Conservation (phyloP, 2,888 invertebrate genomes). For the Choristoneura rosaceana region DNA sequence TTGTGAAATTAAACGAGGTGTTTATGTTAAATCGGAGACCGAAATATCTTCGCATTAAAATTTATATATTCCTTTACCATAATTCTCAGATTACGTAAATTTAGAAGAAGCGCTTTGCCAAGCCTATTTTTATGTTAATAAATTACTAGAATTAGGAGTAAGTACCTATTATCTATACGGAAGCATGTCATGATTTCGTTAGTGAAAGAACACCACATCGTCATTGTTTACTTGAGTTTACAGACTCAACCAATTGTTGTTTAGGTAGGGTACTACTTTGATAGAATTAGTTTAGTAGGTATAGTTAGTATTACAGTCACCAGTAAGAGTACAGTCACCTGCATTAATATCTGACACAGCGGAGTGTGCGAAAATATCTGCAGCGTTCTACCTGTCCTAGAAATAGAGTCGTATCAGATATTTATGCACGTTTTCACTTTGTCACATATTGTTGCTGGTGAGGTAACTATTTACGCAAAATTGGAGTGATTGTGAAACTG, state of each 20-base stretch:
- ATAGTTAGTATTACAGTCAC: no score
- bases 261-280: neutral
- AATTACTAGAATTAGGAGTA: neutral
- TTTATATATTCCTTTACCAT: constrained; percentile 10
- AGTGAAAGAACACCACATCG: neutral
- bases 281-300: neutral
- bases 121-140: neutral
- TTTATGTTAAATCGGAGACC: constrained; percentile 30
- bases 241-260: neutral
- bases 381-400: no score
- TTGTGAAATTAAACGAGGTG: constrained; percentile 26
- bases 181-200: no score
- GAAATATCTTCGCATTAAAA: constrained; percentile 1
- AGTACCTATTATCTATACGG: no score
- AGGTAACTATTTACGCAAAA: no score
- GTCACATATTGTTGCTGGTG: no score
- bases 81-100: neutral
- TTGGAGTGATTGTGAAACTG: no score
- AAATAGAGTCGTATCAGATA: no score
- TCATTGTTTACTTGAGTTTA: neutral
- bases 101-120: neutral
- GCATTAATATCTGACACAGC: no score
- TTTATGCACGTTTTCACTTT: no score
- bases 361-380: no score
- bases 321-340: no score